A percentile compares a stretch with the other conserved stretches of the same genome.
phyloP scores from a whole-genome alignment of 53 echinoderm and acorn worm species.

The Arbacia lixula region DNA sequence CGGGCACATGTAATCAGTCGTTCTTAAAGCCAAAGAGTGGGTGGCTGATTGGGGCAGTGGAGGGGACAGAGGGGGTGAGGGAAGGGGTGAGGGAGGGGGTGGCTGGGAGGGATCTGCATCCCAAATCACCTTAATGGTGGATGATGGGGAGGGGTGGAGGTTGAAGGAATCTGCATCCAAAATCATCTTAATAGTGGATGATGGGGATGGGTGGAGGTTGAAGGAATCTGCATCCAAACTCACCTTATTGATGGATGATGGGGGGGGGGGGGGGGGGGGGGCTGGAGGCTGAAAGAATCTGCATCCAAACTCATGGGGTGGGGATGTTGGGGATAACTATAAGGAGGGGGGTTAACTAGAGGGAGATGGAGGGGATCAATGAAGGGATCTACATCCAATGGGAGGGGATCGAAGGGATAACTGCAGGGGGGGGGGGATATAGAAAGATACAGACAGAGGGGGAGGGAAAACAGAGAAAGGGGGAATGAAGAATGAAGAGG shows the following conservation, averaged over 20 bases:
- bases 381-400: too few species aligned
- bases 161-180: too few species aligned
- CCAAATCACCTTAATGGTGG: slow-evolving; percentile 25
- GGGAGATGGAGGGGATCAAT: too few species aligned
- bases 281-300: not conserved
- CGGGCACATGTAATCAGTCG: not conserved
- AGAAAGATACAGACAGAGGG: not conserved
- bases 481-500: too few species aligned
- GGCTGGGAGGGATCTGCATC: slow-evolving; percentile 35
- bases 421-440: slow-evolving; percentile 16
- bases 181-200: too few species aligned
- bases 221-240: slow-evolving; percentile 34
- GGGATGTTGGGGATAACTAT: too few species aligned
- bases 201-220: too few species aligned
- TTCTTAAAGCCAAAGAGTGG: slow-evolving; percentile 8
- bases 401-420: too few species aligned
- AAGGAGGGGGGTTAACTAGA: too few species aligned
- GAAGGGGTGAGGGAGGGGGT: slow-evolving; percentile 9
- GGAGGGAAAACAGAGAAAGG: too few species aligned
- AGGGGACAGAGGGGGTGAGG: too few species aligned
- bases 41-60: slow-evolving; percentile 6
- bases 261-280: not conserved
- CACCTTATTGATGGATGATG: slow-evolving; percentile 3
- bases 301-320: not conserved
- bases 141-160: not conserved